Conservation (phyloP, 1,140 invertebrate species). For the Octopus sinensis region DNA sequence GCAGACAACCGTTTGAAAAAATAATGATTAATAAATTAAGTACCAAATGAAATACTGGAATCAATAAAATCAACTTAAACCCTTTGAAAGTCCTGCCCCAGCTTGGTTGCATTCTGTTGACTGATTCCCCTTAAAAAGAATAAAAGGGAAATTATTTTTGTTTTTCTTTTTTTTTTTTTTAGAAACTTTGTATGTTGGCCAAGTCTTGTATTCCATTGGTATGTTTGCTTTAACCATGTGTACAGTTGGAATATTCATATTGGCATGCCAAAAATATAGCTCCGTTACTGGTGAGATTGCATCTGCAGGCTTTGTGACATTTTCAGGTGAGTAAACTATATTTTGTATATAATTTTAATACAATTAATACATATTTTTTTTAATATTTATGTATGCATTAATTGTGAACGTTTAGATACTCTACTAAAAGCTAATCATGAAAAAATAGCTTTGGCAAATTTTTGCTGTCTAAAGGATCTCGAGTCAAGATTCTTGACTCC, state of each 20-base stretch:
- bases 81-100: too few relatives aligned
- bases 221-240: neutral
- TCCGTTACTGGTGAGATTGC: neutral
- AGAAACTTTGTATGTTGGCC: neutral
- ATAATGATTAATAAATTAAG: too few relatives aligned
- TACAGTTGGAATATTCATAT: neutral
- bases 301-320: neutral
- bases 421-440: too few relatives aligned
- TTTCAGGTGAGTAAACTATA: slow-evolving; percentile 1
- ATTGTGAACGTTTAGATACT: too few relatives aligned
- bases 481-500: too few relatives aligned
- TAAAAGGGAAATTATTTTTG: neutral
- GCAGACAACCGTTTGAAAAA: too few relatives aligned
- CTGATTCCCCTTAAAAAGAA: neutral
- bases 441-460: too few relatives aligned
- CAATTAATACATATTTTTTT: too few relatives aligned
- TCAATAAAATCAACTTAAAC: neutral
- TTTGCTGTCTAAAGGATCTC: too few relatives aligned
- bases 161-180: neutral
- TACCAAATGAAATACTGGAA: neutral
- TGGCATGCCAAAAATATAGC: slow-evolving; percentile 8
- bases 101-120: too few relatives aligned
- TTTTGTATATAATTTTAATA: neutral
- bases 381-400: too few relatives aligned
- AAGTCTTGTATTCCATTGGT: neutral